A percentile compares a stretch with the other conserved stretches of the same genome.
phyloP scores from a whole-genome alignment of 2,888 invertebrate species.

The Trileptium ribeirensis region DNA sequence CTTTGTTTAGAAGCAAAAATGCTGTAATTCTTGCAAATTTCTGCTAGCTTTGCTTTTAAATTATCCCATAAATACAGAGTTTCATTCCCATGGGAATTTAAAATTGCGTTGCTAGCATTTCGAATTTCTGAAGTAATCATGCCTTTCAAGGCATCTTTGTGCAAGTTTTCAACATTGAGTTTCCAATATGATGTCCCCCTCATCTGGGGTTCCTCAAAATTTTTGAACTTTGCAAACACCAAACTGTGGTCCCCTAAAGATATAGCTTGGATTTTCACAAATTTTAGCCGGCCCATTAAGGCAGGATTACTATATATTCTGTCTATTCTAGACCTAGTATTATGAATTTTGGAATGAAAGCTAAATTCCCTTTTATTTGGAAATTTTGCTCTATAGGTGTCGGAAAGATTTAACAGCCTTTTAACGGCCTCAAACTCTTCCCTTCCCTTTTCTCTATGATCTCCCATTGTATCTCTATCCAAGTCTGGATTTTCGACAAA shows the following conservation, averaged over 20 bases:
- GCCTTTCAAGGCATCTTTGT: background rate
- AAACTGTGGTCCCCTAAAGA: background rate
- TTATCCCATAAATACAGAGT: background rate
- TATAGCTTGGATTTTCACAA: background rate
- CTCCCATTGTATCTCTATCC: background rate
- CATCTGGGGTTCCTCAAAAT: background rate
- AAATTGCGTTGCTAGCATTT: background rate
- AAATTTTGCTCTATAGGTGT: background rate
- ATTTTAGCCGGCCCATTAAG: background rate
- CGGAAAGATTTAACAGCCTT: background rate
- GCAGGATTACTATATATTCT: background rate
- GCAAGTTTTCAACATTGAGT: background rate
- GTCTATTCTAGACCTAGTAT: background rate
- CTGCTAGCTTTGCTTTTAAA: background rate
- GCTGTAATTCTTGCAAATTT: background rate
- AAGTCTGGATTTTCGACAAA: background rate
- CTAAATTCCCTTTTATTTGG: background rate
- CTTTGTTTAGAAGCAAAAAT: too few relatives aligned
- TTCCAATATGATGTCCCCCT: constrained; percentile 10
- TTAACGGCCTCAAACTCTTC: background rate
- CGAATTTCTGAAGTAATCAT: background rate
- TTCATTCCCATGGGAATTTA: background rate
- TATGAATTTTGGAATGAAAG: background rate
- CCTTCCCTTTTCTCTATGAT: background rate
- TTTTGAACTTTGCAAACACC: background rate